A percentile compares a stretch with the other conserved stretches of the same genome.
These are phyloP conservation scores for Glareola pratincola DNA, from an alignment of 2,113 vertebrate genomes.

Conservation along the genomic window DNA sequence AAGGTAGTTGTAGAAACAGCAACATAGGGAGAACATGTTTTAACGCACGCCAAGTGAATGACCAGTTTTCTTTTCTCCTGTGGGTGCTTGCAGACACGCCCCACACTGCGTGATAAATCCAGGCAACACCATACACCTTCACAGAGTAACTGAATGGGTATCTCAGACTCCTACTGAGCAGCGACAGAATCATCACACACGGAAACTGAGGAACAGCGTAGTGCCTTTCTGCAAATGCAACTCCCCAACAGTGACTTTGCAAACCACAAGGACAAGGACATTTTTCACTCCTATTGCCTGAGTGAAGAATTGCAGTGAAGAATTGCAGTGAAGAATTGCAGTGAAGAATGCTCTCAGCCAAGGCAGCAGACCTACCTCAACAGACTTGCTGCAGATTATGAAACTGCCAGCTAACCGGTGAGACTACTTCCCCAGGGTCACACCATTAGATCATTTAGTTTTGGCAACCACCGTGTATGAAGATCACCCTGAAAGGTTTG, in stretches of 20 bases:
- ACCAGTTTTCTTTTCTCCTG: not conserved
- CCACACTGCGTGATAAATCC: fast-evolving
- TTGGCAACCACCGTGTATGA: not conserved
- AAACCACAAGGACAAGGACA: not conserved
- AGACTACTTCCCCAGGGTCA: not conserved
- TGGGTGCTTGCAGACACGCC: not conserved
- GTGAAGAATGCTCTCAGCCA: not conserved
- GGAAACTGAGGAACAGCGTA: not conserved
- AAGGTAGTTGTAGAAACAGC: not conserved
- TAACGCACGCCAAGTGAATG: not conserved
- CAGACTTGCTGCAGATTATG: not conserved
- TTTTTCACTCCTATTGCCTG: not conserved
- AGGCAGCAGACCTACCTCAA: not conserved
- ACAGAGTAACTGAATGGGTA: not conserved
- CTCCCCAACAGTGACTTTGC: not conserved
- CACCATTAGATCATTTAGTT: not conserved
- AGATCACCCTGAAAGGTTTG: not conserved
- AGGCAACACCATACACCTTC: not conserved
- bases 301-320: too few relatives aligned
- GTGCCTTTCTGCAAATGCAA: not conserved
- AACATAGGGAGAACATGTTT: not conserved
- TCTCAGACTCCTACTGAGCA: not conserved
- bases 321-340: not conserved
- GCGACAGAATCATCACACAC: not conserved
- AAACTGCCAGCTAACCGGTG: not conserved